Evolutionary conservation across 2,797 vertebrate genomes (phyloP).

Genomic region (Chelidonichthys spinosus): DNA sequence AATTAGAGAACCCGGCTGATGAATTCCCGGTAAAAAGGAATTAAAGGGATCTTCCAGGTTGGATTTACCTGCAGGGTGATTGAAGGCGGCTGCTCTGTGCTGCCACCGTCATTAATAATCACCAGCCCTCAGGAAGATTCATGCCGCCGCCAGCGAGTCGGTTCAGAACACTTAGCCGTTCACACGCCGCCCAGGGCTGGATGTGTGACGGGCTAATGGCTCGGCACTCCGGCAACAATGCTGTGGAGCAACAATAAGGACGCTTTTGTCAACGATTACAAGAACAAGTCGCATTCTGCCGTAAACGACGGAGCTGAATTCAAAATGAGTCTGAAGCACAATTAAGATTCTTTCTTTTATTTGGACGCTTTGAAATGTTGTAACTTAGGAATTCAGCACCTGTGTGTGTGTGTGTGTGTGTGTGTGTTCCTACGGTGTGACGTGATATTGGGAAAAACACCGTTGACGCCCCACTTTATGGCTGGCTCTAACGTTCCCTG

Average conservation of each 20-base stretch:
- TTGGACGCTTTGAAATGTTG: conserved; percentile 11
- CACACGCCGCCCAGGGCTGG: conserved; percentile 63
- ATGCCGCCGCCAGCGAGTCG: conserved; percentile 59
- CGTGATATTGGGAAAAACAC: conserved; percentile 36
- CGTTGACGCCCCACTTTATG: conserved; percentile 39
- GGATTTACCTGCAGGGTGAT: conserved; percentile 69
- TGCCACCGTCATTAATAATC: conserved; percentile 76
- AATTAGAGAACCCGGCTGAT: conserved; percentile 67
- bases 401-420: background rate
- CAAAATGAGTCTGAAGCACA: conserved; percentile 10
- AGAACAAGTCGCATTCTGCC: conserved; percentile 27
- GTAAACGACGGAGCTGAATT: conserved; percentile 24
- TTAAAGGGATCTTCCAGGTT: conserved; percentile 59
- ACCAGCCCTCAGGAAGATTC: conserved; percentile 72
- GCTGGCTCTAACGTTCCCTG: conserved; percentile 64
- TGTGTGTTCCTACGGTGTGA: conserved; percentile 16
- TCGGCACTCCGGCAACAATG: conserved; percentile 33
- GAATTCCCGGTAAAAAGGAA: conserved; percentile 65
- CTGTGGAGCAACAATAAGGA: conserved; percentile 49
- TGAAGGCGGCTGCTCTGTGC: conserved; percentile 68
- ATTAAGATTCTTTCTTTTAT: conserved; percentile 24
- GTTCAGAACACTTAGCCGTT: conserved; percentile 73
- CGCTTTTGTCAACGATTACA: conserved; percentile 53
- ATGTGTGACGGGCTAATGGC: conserved; percentile 63
- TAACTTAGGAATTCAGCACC: conserved; percentile 9